Percentiles rank a stretch among this genome's conserved stretches.
phyloP scores from a whole-genome alignment of 2,888 invertebrate genomes.

The Hybos culiciformis region DNA sequence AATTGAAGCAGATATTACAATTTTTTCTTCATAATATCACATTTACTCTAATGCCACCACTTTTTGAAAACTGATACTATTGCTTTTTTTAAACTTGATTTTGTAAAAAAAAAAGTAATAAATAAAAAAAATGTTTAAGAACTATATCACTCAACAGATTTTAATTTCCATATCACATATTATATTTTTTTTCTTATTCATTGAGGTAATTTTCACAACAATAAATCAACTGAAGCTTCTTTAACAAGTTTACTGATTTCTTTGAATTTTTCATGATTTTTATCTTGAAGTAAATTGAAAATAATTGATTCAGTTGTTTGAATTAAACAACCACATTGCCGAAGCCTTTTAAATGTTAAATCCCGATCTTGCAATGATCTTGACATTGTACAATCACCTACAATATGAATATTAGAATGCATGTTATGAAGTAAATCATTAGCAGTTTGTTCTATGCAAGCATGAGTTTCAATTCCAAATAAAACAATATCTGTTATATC shows the following conservation, averaged over 20 bases:
- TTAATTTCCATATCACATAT: too few species aligned
- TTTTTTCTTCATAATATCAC: too few species aligned
- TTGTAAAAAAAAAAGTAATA: too few species aligned
- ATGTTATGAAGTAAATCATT: conserved; percentile 49
- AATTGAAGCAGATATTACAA: too few species aligned
- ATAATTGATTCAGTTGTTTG: conserved; percentile 65
- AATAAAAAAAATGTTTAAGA: too few species aligned
- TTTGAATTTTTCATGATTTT: conserved; percentile 61
- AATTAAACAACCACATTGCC: conserved; percentile 60
- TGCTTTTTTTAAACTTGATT: too few species aligned
- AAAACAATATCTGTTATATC: conserved; percentile 40
- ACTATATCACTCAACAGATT: too few species aligned
- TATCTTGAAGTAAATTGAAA: conserved; percentile 57
- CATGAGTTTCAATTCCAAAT: conserved; percentile 59
- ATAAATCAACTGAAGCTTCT: conserved; percentile 30
- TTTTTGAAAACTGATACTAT: too few species aligned
- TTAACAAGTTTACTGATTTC: conserved; percentile 50
- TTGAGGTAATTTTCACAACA: too few species aligned
- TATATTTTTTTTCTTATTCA: too few species aligned
- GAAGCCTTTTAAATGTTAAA: conserved; percentile 57
- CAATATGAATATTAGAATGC: conserved; percentile 51
- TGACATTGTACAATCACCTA: conserved; percentile 67
- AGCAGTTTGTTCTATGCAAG: conserved; percentile 67
- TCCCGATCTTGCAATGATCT: conserved; percentile 53
- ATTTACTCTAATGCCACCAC: too few species aligned